Evolutionary conservation across 1,140 invertebrate genomes (phyloP).

Genomic region (Kradibia gibbosae): DNA sequence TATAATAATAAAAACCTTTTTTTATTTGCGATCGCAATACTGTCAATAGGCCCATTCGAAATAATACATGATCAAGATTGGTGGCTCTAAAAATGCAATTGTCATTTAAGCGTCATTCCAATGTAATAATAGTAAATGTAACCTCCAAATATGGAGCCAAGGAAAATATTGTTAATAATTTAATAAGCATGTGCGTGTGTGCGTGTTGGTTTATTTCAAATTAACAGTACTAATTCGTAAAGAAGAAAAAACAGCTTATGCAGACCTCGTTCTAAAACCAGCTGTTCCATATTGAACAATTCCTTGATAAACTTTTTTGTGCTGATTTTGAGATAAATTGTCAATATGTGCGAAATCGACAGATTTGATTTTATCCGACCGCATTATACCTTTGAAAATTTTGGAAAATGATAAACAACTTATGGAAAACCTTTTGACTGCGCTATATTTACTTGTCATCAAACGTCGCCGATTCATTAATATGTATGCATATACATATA

Average conservation of each 20-base stretch:
- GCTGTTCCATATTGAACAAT: constrained; percentile 80
- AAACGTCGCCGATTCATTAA: no score
- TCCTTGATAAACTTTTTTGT: constrained; percentile 52
- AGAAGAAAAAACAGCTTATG: not conserved
- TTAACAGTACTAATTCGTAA: not conserved
- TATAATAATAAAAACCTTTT: constrained; percentile 75
- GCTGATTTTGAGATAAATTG: constrained; percentile 47
- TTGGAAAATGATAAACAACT: not conserved
- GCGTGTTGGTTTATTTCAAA: no score
- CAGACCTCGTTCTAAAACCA: constrained; percentile 79
- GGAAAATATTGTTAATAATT: not conserved
- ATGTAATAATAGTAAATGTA: not conserved
- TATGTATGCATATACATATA: no score
- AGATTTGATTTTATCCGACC: not conserved
- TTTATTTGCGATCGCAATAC: constrained; percentile 87
- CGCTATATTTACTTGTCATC: no score
- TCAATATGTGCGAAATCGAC: constrained; percentile 47
- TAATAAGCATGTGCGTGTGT: not conserved
- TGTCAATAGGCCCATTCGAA: constrained; percentile 92
- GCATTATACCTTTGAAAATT: constrained; percentile 16
- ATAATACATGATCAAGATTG: constrained; percentile 89
- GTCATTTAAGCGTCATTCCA: not conserved
- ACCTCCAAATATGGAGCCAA: constrained; percentile 1
- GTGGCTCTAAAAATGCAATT: constrained; percentile 77
- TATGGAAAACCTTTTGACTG: no score